These are phyloP conservation scores for Blastomussa wellsi DNA, from an alignment of 92 coral and sea anemone species.

Conservation along the genomic window DNA sequence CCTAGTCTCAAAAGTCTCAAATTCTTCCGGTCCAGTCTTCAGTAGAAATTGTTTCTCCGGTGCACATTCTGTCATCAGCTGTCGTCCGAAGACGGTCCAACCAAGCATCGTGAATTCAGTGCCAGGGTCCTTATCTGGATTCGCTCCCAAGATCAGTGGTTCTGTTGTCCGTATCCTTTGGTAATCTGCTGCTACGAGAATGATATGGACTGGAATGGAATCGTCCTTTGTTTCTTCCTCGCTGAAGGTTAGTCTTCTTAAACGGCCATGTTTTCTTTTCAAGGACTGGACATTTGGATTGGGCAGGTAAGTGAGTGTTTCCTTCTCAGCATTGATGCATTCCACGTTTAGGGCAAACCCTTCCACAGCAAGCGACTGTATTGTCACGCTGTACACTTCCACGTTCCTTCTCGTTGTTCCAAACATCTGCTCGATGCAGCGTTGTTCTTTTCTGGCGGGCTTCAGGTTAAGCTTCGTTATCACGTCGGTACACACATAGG, in stretches of 20 bases:
- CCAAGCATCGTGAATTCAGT: too few species aligned
- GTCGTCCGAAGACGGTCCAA: conserved; percentile 59
- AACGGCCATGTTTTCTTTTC: conserved; percentile 33
- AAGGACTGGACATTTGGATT: conserved; percentile 14
- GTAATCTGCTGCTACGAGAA: too few species aligned
- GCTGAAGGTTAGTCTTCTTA: too few species aligned
- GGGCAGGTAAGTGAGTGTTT: conserved; percentile 27
- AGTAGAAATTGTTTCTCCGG: conserved; percentile 64
- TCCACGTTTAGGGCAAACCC: conserved; percentile 38
- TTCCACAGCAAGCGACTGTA: conserved; percentile 41
- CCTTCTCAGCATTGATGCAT: too few species aligned
- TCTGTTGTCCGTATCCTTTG: conserved; percentile 60
- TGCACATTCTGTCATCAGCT: background rate
- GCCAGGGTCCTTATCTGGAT: too few species aligned
- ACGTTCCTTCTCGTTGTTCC: conserved; percentile 35
- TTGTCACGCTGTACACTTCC: conserved; percentile 33
- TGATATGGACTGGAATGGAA: conserved; percentile 51
- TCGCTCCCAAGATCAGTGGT: too few species aligned
- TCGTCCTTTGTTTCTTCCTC: conserved; percentile 36
- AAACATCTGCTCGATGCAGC: conserved; percentile 64
- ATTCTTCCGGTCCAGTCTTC: conserved; percentile 54
- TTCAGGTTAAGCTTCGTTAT: conserved; percentile 26
- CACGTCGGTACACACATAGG: conserved; percentile 54
- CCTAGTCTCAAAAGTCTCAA: conserved; percentile 75
- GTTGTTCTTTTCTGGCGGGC: conserved; percentile 39